phyloP scores from a whole-genome alignment of 1,140 invertebrate species.

The Hyles vespertilio region DNA sequence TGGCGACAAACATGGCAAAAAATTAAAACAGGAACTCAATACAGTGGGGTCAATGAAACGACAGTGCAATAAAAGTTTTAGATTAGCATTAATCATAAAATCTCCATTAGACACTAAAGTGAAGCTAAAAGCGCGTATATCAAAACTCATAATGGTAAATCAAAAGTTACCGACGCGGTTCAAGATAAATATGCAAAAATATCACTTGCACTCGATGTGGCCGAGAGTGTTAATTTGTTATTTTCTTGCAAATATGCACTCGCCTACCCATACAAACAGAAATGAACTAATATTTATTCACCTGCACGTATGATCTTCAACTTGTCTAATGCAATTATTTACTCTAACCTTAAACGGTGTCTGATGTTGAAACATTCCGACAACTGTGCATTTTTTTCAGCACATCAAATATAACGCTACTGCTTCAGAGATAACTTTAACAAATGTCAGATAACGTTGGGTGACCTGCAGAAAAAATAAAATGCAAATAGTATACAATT shows the following conservation, averaged over 20 bases:
- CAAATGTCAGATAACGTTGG: no score
- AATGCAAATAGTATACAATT: no score
- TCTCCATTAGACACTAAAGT: slow-evolving; percentile 17
- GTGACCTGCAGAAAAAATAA: no score
- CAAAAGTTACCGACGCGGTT: slow-evolving; percentile 16
- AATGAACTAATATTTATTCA: slow-evolving; percentile 43
- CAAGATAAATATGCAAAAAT: slow-evolving; percentile 30
- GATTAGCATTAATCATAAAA: slow-evolving; percentile 22
- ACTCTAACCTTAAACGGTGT: slow-evolving; percentile 11
- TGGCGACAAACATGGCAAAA: slow-evolving; percentile 8
- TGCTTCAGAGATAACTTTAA: no score
- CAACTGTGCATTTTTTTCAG: background rate
- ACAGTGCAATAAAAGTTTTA: slow-evolving; percentile 24
- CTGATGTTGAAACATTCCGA: background rate
- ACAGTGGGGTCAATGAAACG: slow-evolving; percentile 10
- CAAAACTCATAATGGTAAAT: slow-evolving; percentile 17
- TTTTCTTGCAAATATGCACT: slow-evolving; percentile 55
- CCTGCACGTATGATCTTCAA: slow-evolving; percentile 36
- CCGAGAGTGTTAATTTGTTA: slow-evolving; percentile 55
- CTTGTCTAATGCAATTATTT: slow-evolving; percentile 41
- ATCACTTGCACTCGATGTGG: slow-evolving; percentile 36
- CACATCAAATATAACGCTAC: no score
- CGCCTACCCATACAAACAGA: slow-evolving; percentile 37
- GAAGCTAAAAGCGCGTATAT: slow-evolving; percentile 25
- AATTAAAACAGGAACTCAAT: slow-evolving; percentile 6